phyloP scores from a whole-genome alignment of 2,797 vertebrate species.

The Sebastes jordani region DNA sequence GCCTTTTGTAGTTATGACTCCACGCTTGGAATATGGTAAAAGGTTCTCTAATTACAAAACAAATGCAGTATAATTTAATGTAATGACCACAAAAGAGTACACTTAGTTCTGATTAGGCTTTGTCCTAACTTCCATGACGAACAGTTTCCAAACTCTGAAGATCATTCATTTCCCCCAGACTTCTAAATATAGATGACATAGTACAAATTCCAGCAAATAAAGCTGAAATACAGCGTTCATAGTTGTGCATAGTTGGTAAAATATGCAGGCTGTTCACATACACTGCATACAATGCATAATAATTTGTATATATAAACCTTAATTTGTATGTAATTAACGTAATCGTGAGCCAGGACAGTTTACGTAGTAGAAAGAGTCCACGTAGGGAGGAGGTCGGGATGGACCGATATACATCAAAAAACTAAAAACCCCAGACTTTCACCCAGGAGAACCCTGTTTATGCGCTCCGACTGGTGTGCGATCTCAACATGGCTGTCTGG shows the following conservation, averaged over 20 bases:
- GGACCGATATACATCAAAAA: not conserved
- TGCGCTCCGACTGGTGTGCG: not conserved
- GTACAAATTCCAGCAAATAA: not conserved
- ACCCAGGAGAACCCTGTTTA: not conserved
- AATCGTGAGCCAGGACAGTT: not conserved
- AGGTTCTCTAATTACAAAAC: constrained; percentile 42
- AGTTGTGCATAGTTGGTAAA: not conserved
- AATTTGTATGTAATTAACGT: not conserved
- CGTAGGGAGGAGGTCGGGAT: not conserved
- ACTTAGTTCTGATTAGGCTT: constrained; percentile 30
- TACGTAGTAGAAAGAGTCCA: not conserved
- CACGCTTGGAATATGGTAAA: constrained; percentile 30
- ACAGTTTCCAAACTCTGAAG: constrained; percentile 15
- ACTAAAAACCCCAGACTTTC: not conserved
- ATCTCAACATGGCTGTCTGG: too few relatives aligned
- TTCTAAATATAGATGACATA: not conserved
- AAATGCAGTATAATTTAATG: constrained; percentile 41
- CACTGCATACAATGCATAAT: not conserved
- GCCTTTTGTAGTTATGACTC: constrained; percentile 20
- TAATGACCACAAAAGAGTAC: constrained; percentile 44
- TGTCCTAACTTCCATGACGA: constrained; percentile 33
- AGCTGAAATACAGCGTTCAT: not conserved
- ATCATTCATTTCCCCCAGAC: not conserved
- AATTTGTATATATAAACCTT: not conserved
- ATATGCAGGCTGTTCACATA: too few relatives aligned